Conservation (phyloP, 2,797 vertebrate genomes). For the Microcaecilia unicolor region DNA sequence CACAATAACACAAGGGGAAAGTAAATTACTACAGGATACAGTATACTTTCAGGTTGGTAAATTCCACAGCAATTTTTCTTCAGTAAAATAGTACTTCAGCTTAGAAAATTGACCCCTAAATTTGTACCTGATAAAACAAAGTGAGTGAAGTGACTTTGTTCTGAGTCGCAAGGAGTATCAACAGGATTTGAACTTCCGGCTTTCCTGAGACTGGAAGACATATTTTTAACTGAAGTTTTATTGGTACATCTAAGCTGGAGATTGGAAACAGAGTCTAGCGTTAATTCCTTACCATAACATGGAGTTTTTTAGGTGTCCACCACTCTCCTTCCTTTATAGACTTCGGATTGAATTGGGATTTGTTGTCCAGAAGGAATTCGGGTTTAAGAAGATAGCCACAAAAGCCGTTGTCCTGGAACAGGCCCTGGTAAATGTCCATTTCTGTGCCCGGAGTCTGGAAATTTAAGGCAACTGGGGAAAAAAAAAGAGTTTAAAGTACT, state of each 20-base stretch:
- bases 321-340: slow-evolving; percentile 58
- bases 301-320: slow-evolving; percentile 62
- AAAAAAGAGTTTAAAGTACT: slow-evolving; percentile 12
- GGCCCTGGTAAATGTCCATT: slow-evolving; percentile 90
- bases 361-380: slow-evolving; percentile 63
- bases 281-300: slow-evolving; percentile 66
- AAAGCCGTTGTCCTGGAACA: slow-evolving; percentile 74
- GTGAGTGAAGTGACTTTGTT: no score
- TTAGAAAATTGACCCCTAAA: no score
- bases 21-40: no score
- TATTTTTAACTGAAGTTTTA: no score
- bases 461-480: slow-evolving; percentile 80
- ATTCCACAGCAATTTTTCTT: no score
- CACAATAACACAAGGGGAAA: no score
- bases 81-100: no score
- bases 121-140: no score
- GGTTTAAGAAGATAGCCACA: slow-evolving; percentile 89
- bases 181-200: not conserved
- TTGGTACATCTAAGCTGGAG: no score
- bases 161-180: not conserved
- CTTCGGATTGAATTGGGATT: slow-evolving; percentile 70
- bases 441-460: slow-evolving; percentile 83
- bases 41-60: no score
- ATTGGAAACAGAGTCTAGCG: no score
- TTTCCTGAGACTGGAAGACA: no score